phyloP scores from a whole-genome alignment of 2,113 vertebrate species.

The Pao palembangensis region DNA sequence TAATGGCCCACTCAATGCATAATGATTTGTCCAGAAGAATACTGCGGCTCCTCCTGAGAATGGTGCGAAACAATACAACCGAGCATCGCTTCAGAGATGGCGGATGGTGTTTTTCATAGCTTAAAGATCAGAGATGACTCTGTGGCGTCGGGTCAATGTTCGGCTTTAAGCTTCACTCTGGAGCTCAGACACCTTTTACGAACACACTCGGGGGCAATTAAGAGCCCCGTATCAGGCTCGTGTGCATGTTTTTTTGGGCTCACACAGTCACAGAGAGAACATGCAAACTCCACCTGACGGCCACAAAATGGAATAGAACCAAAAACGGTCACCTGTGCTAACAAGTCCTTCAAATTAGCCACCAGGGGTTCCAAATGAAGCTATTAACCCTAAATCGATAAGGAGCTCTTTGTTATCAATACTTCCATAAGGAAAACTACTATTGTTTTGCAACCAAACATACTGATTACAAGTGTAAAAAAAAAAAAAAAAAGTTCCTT shows the following conservation, averaged over 20 bases:
- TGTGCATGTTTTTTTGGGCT: no score
- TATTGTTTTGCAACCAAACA: conserved; percentile 34
- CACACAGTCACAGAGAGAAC: no score
- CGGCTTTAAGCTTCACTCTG: conserved; percentile 46
- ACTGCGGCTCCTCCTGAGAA: conserved; percentile 64
- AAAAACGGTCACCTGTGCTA: background rate
- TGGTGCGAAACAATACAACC: conserved; percentile 68
- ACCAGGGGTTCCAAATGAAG: conserved; percentile 20
- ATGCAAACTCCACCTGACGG: no score
- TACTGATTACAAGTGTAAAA: conserved; percentile 29
- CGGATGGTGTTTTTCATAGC: conserved; percentile 68
- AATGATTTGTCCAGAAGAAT: conserved; percentile 79
- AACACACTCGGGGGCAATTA: no score
- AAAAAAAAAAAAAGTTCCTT: conserved; percentile 3
- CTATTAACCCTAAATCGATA: background rate
- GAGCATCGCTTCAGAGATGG: conserved; percentile 59
- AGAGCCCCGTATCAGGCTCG: no score
- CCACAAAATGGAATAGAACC: no score
- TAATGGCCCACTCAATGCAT: conserved; percentile 81
- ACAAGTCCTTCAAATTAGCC: conserved; percentile 7
- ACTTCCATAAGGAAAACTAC: conserved; percentile 17
- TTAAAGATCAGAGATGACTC: conserved; percentile 45
- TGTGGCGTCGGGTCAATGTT: conserved; percentile 31
- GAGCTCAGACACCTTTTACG: no score
- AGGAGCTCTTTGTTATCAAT: conserved; percentile 34